Base-by-base conservation (phyloP, 2,888 invertebrate species). In the Pterobdella sp. region DNA sequence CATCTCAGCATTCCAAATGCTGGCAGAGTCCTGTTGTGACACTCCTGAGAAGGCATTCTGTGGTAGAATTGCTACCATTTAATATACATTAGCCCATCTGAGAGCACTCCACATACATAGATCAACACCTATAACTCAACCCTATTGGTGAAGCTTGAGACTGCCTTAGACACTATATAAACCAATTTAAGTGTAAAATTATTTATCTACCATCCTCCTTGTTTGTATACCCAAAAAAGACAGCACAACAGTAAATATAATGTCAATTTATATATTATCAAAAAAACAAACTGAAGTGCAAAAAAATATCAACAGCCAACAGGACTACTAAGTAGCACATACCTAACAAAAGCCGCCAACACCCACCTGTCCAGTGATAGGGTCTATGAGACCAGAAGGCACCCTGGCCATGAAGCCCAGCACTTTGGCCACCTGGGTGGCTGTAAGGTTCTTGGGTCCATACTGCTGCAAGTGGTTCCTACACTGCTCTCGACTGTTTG, bases 1-100 rank as follows among this genome's bases (percentile, higher is more conserved):
- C 72, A 93, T 88, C 81, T 96, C 95, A 18, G 93, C 89, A 83
- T 94, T 94, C 96, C 96, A 97, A 1, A 90, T 87, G 60, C 82
- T 88, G 82, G 84, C 87, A 26, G 77, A 79, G 32, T 82, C 82
- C 32, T 78, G 76, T 60, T 84, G 83, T 71, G 81, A 60, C 34
- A 71, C 73, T 31, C 74, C 73, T n/a, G 67, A 60, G 29, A 71
- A 71, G 29, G 71, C 52, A 35, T 71, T 71, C 71, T 71, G 26
- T 34, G 4, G n/a, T 26, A 26, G 60, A n/a, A n/a, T n/a, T n/a
- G n/a, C n/a, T n/a, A n/a, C n/a, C n/a, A n/a, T n/a, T n/a, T n/a
- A n/a, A n/a, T n/a, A n/a, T n/a, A n/a, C n/a, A n/a, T n/a, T n/a
- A n/a, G n/a, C n/a, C n/a, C n/a, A n/a, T n/a, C n/a, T n/a, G n/a